Evolutionary conservation across 2,113 vertebrate genomes (phyloP), one percentile per base, ranked within the genome.

Genomic region (Salvelinus fontinalis): DNA sequence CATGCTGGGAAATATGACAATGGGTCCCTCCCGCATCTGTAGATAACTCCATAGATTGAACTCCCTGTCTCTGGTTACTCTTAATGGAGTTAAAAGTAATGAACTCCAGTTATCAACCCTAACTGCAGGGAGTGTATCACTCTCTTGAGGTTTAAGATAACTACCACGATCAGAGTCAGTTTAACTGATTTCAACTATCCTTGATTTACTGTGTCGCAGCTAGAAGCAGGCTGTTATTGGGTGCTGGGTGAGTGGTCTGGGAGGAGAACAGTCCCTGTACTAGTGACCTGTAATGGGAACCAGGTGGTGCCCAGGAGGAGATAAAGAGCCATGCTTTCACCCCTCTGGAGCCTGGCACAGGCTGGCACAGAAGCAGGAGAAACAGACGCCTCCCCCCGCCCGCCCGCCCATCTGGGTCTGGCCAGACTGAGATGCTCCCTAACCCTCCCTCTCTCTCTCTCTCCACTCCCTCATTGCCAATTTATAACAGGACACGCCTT

Each of bases 271-370:
- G 75, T 79, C 84, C 73, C 65, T 48, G 74, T 85, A 79, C 8
- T 9, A 44, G 39, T 44, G 39, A 76, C 76, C 77, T 74, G 81
- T 91, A 91, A 89, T 88, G 78, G 79, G 78, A 85, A 85, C 88
- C 91, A 93, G 90, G 87, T 92, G 90, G 88, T 82, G 83, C 85
- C 82, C 79, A 80, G 87, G 85, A 88, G 85, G 90, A 83, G 86
- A 87, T 89, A 85, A 91, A 90, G 83, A 86, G 84, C 60, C 71
- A 87, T 84, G 79, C 84, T 87, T 75, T 86, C 77, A 76, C 85
- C 84, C 85, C 74, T 68, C 85, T 80, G 84, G 88, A 87, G 77
- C 70, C 86, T 90, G 88, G 88, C 90, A 87, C 74, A 74, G 76
- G 73, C 86, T 90, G 88, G 89, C 89, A 87, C 74, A 74, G 76